A percentile compares a stretch with the other conserved stretches of the same genome.
These are phyloP conservation scores for Gadus chalcogrammus DNA, from an alignment of 2,113 vertebrate species.

Conservation along the genomic window DNA sequence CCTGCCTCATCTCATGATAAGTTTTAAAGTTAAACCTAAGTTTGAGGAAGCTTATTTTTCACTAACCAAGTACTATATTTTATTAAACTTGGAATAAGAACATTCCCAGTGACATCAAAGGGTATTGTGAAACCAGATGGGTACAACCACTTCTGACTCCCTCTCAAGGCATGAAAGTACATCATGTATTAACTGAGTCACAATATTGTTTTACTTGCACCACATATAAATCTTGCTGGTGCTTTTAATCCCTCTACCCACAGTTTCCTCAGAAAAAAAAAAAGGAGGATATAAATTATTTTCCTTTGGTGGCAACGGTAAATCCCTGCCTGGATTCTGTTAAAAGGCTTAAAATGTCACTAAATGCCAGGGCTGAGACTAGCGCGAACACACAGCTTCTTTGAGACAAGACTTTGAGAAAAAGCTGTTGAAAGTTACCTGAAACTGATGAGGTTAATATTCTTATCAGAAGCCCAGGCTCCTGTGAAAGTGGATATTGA, in stretches of 20 bases:
- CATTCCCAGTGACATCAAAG: slow-evolving; percentile 48
- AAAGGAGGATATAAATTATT: slow-evolving; percentile 73
- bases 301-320: slow-evolving; percentile 72
- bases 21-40: too few relatives aligned
- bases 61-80: slow-evolving; percentile 26
- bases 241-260: slow-evolving; percentile 74
- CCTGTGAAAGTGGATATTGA: slow-evolving; percentile 66
- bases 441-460: slow-evolving; percentile 78
- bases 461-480: slow-evolving; percentile 67
- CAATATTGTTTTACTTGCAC: slow-evolving; percentile 71
- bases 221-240: slow-evolving; percentile 66
- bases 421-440: slow-evolving; percentile 76
- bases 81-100: slow-evolving; percentile 41
- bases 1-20: too few relatives aligned
- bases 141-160: slow-evolving; percentile 52
- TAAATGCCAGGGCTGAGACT: slow-evolving; percentile 79
- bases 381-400: slow-evolving; percentile 68
- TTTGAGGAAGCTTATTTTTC: too few relatives aligned
- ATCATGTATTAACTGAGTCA: slow-evolving; percentile 65
- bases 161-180: slow-evolving; percentile 54
- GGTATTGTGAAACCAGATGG: slow-evolving; percentile 47
- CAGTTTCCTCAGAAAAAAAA: slow-evolving; percentile 67
- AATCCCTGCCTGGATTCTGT: slow-evolving; percentile 79
- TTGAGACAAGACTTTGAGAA: slow-evolving; percentile 71
- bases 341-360: slow-evolving; percentile 84